Conservation (phyloP, 2,113 vertebrate genomes). For the Fukomys damarensis region DNA sequence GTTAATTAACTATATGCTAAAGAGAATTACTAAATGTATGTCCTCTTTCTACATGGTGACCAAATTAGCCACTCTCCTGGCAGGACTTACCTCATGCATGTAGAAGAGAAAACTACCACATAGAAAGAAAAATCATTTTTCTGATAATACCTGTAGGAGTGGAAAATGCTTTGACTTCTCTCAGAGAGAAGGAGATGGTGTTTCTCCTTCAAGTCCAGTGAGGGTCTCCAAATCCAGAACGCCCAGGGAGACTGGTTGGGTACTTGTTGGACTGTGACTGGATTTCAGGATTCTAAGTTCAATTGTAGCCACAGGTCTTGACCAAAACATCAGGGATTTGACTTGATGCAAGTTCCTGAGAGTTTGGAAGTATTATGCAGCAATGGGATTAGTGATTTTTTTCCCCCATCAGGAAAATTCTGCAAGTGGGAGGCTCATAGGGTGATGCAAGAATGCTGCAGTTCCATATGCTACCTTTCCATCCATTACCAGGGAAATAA, state of each 20-base stretch:
- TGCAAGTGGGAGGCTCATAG: neutral
- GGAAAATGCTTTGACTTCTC: conserved; percentile 12
- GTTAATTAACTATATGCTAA: neutral
- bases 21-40: neutral
- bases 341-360: neutral
- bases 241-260: neutral
- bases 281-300: neutral
- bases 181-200: neutral
- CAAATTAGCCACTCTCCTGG: neutral
- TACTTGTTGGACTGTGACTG: neutral
- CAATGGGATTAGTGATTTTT: neutral
- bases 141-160: neutral
- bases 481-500: neutral
- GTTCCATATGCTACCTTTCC: neutral
- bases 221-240: neutral
- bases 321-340: neutral
- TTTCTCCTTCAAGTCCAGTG: neutral
- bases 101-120: neutral
- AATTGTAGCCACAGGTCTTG: neutral
- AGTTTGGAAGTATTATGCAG: neutral
- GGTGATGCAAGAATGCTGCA: neutral
- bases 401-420: neutral
- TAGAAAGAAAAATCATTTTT: neutral
- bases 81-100: neutral
- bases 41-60: neutral